Percentiles rank a stretch among this genome's conserved stretches.
phyloP scores from a whole-genome alignment of 2,888 invertebrate species.

The Crocallis elinguaria region DNA sequence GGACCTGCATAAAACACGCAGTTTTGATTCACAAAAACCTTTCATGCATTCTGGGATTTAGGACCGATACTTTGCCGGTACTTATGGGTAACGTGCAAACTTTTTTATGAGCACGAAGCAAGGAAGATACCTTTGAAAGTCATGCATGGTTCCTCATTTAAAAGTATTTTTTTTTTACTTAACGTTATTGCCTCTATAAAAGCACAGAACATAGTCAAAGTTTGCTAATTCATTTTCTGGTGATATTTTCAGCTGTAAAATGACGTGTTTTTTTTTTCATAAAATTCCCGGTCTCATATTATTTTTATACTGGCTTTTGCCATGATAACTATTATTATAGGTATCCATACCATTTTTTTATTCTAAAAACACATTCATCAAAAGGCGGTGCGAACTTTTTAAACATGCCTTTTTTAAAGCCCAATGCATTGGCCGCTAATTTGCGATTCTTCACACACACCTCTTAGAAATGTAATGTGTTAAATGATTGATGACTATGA shows the following conservation, averaged over 20 bases:
- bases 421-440: conserved; percentile 67
- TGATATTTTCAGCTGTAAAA: not conserved
- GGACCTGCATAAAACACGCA: conserved; percentile 60
- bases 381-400: conserved; percentile 53
- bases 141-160: not conserved
- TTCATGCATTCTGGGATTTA: conserved; percentile 37
- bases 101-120: conserved; percentile 15
- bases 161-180: no score
- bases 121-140: not conserved
- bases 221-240: not conserved
- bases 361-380: conserved; percentile 5
- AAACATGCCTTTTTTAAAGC: conserved; percentile 42
- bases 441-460: conserved; percentile 81
- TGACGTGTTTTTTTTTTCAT: not conserved
- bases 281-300: no score
- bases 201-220: not conserved
- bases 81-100: conserved; percentile 43
- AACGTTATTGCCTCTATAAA: no score
- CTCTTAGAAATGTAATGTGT: conserved; percentile 46
- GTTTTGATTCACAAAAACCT: conserved; percentile 33
- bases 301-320: not conserved
- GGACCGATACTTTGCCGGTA: conserved; percentile 33
- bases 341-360: not conserved
- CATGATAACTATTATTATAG: not conserved
- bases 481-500: conserved; percentile 35